Base-by-base conservation (phyloP, 2,888 invertebrate species). In the Sericinus montela region DNA sequence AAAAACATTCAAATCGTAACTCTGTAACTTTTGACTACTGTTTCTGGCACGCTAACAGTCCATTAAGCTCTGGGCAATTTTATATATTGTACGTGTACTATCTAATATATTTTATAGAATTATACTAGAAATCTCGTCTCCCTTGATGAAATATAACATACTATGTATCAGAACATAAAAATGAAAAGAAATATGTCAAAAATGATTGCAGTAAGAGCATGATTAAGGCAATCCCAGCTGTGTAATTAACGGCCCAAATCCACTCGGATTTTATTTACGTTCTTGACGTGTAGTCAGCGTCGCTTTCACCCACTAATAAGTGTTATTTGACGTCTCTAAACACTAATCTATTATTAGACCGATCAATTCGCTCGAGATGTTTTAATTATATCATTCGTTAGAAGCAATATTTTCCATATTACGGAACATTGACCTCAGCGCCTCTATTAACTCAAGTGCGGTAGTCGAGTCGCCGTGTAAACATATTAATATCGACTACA, bases 241-340 rank as follows among this genome's bases (percentile, higher is more conserved):
- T 38, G 42, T 38, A 37, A 46, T 45, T 42, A 42, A 14, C 34
- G 38, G 42, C 41, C 37, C 36, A 38, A 48, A 36, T 44, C 44
- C 51, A 36, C 39, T 51, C 16, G n/a, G 30, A 39, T 28, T 37
- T 45, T 38, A 38, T 38, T 41, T 41, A 19, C 35, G 16, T 35
- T 32, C 35, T 25, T 37, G 13, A 42, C 39, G 46, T 28, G 36
- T 8, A 8, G 10, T 29, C 14, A 25, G 29, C 42, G 11, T 32
- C 38, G 55, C 75, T 75, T 74, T 75, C 75, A 64, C 72, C 62
- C 58, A 55, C 63, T 64, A 51, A 60, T 56, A 60, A 36, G 53
- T 57, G 60, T 58, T 54, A 54, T 40, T 55, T 55, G 52, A 59
- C 59, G 60, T 60, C 59, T 53, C 54, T 40, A 61, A 60, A 63